These are phyloP conservation scores for Dendrolimus pini DNA, from an alignment of 2,888 invertebrate genomes.

Conservation along the genomic window DNA sequence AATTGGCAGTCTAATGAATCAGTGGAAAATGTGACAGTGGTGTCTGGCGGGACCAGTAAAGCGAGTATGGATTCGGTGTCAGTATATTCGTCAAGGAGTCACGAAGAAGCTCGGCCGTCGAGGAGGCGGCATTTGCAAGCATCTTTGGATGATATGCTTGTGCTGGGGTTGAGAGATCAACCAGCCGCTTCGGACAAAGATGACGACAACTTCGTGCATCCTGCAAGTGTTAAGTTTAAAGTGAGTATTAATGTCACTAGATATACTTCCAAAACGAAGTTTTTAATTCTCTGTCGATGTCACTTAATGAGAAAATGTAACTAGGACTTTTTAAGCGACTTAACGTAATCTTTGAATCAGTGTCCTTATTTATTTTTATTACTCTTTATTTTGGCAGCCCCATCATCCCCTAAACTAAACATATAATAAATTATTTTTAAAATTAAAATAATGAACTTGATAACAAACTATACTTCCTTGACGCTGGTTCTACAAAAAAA, in stretches of 20 bases:
- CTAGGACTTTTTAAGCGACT: no score
- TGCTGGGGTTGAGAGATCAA: constrained; percentile 52
- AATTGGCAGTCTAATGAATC: constrained; percentile 63
- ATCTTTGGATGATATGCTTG: constrained; percentile 78
- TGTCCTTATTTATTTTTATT: no score
- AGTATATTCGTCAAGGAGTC: constrained; percentile 76
- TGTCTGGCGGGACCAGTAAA: constrained; percentile 48
- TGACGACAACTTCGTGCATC: constrained; percentile 64
- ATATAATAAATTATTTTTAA: no score
- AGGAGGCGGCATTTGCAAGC: constrained; percentile 54
- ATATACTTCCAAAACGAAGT: no score
- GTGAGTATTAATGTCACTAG: constrained; percentile 19
- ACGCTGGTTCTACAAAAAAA: no score
- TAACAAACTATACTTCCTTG: no score
- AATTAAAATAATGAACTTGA: no score
- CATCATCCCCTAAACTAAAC: no score
- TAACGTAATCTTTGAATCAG: no score
- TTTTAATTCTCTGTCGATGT: no score
- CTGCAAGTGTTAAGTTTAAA: constrained; percentile 58
- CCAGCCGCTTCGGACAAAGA: constrained; percentile 37
- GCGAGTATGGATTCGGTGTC: constrained; percentile 74
- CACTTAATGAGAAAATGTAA: no score
- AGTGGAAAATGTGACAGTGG: constrained; percentile 75
- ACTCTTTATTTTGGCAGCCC: no score
- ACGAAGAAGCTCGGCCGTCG: constrained; percentile 61